Percentiles rank a stretch among this genome's conserved stretches.
phyloP scores from a whole-genome alignment of 2,888 invertebrate species.

The Cactoblastis cactorum region DNA sequence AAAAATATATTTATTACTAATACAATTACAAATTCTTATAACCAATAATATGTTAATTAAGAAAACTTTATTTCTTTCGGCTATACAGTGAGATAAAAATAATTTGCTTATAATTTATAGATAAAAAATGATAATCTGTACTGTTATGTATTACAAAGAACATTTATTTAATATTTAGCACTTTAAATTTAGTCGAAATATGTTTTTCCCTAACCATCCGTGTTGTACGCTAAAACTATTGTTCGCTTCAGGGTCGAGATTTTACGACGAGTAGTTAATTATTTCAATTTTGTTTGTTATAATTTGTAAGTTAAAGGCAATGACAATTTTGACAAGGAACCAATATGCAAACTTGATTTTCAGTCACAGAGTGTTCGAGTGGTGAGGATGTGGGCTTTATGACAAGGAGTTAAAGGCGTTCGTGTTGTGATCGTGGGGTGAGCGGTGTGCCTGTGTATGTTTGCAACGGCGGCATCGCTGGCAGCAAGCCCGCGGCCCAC shows the following conservation, averaged over 20 bases:
- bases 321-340: conserved; percentile 16
- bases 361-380: conserved; percentile 11
- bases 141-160: too few species aligned
- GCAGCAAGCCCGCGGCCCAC: conserved; percentile 62
- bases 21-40: too few species aligned
- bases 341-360: conserved; percentile 26
- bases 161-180: too few species aligned
- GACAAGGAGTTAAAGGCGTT: conserved; percentile 24
- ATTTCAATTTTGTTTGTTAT: conserved; percentile 41
- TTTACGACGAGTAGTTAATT: conserved; percentile 29
- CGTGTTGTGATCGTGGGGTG: conserved; percentile 2
- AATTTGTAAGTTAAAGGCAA: conserved; percentile 50
- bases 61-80: too few species aligned
- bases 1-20: too few species aligned
- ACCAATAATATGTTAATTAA: too few species aligned
- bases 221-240: neutral
- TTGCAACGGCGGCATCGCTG: conserved; percentile 43
- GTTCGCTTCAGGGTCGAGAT: conserved; percentile 4
- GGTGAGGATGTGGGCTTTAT: conserved; percentile 30
- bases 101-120: too few species aligned
- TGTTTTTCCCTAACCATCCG: too few species aligned
- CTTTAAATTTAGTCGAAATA: too few species aligned
- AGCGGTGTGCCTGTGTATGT: conserved; percentile 20
- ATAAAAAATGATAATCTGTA: too few species aligned
- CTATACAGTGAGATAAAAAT: too few species aligned